Evolutionary conservation across 2,888 invertebrate species (phyloP).

Genomic region (Cynaeus angustus): DNA sequence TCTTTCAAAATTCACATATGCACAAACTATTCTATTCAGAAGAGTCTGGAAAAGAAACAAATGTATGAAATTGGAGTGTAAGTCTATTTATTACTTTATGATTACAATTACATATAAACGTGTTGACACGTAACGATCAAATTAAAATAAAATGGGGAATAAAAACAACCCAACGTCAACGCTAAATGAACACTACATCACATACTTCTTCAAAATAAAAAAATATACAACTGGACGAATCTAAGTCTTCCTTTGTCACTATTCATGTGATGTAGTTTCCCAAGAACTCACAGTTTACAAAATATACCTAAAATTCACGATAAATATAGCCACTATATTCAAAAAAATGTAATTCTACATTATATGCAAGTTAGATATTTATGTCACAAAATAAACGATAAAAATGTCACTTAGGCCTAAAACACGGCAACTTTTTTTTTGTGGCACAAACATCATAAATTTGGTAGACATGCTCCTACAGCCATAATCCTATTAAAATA

Average conservation of each 20-base stretch:
- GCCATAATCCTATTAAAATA: constrained; percentile 29
- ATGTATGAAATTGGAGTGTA: background rate
- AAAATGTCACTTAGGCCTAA: constrained; percentile 32
- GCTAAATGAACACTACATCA: constrained; percentile 26
- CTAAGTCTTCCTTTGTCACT: background rate
- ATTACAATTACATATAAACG: constrained; percentile 31
- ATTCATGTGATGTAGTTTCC: constrained; percentile 22
- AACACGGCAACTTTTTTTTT: constrained; percentile 15
- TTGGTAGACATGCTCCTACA: constrained; percentile 24
- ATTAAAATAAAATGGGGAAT: background rate
- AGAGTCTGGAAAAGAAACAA: background rate
- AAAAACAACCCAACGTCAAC: constrained; percentile 35
- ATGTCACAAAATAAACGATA: constrained; percentile 20
- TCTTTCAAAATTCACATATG: background rate
- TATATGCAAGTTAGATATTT: constrained; percentile 15
- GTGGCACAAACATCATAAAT: constrained; percentile 16
- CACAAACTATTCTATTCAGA: background rate
- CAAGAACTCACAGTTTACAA: background rate
- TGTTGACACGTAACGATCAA: constrained; percentile 31
- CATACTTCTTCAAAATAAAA: constrained; percentile 16
- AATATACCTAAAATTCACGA: constrained; percentile 12
- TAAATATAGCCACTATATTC: constrained; percentile 1
- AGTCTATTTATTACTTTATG: constrained; percentile 26
- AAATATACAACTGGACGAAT: constrained; percentile 29
- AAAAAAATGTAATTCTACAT: constrained; percentile 11